Conservation (phyloP, 1,140 invertebrate genomes). For the Maconellicoccus hirsutus region DNA sequence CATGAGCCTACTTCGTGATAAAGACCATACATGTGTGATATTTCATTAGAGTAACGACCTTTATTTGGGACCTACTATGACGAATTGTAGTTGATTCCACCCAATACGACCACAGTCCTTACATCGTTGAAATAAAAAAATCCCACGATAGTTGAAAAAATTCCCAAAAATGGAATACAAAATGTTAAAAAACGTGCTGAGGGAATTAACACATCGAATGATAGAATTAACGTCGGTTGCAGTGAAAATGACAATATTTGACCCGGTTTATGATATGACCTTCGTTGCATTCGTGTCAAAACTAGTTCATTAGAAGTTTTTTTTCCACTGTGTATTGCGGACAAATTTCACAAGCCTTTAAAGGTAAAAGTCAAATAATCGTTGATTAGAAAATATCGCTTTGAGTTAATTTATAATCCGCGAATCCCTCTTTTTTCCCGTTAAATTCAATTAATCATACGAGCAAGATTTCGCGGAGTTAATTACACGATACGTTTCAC, state of each 20-base stretch:
- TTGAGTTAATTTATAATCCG: not conserved
- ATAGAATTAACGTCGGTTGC: too few species aligned
- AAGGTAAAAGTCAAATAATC: slow-evolving; percentile 4
- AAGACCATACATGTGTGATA: not conserved
- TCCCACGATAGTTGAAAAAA: too few species aligned
- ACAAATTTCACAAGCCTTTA: too few species aligned
- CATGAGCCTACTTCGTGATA: not conserved
- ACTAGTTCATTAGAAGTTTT: not conserved
- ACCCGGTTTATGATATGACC: not conserved
- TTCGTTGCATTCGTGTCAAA: not conserved
- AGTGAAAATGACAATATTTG: not conserved
- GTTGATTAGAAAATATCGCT: not conserved
- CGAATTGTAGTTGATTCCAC: not conserved
- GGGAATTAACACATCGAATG: too few species aligned
- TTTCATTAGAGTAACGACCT: not conserved
- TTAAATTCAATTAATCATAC: not conserved
- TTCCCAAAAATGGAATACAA: too few species aligned
- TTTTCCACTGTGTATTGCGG: too few species aligned
- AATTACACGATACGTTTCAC: not conserved
- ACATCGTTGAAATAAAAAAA: not conserved
- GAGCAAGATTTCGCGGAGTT: not conserved
- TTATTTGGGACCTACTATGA: not conserved
- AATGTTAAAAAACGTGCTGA: too few species aligned
- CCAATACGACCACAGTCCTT: not conserved
- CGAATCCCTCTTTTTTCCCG: not conserved